A percentile compares a stretch with the other conserved stretches of the same genome.
Conservation (phyloP, 2,888 invertebrate species). For the Acanthosepion pharaonis region DNA sequence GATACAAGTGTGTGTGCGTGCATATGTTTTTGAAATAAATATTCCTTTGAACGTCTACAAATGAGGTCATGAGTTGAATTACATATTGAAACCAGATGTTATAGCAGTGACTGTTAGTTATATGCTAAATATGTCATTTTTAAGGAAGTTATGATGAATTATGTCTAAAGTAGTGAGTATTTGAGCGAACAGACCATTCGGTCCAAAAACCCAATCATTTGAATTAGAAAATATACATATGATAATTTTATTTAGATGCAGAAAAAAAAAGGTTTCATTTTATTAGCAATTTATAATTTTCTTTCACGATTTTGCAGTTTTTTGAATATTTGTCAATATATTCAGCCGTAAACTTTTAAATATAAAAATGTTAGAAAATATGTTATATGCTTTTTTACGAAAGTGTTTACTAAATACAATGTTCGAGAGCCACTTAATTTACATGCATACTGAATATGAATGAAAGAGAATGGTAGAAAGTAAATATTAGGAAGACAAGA, state of each 20-base stretch:
- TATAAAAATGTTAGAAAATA: background rate
- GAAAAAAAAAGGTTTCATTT: background rate
- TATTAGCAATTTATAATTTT: background rate
- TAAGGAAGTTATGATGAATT: background rate
- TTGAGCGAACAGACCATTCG: background rate
- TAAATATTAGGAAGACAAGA: no score
- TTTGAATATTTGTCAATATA: background rate
- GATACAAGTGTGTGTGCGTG: background rate
- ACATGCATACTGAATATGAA: no score
- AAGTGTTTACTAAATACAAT: no score
- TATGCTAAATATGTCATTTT: background rate
- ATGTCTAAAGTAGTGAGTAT: background rate
- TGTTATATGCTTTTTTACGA: no score
- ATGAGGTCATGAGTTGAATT: constrained; percentile 33
- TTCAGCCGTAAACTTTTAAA: background rate
- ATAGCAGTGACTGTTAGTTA: background rate
- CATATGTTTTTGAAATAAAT: background rate
- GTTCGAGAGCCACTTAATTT: no score
- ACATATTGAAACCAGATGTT: constrained; percentile 1
- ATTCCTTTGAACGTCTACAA: background rate
- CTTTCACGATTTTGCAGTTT: background rate
- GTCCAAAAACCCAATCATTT: background rate
- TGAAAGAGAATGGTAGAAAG: no score
- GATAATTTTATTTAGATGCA: background rate
- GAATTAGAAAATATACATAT: background rate